Conservation (phyloP, 2,888 invertebrate genomes). For the Himalopsyche japonica region DNA sequence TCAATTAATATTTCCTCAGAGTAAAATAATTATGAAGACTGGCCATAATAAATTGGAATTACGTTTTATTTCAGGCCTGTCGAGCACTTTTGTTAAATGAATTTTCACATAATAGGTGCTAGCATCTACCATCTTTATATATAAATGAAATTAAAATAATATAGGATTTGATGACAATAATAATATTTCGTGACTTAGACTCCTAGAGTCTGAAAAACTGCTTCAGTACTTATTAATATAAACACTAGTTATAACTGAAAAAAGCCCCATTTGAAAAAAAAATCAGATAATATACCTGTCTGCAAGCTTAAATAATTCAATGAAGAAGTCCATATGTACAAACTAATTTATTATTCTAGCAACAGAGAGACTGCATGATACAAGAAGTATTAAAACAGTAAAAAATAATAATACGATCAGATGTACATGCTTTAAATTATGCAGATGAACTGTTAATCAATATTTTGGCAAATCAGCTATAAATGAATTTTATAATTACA, state of each 20-base stretch:
- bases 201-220: not conserved
- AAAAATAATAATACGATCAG: not conserved
- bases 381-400: not conserved
- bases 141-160: too few relatives aligned
- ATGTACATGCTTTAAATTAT: not conserved
- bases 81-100: too few relatives aligned
- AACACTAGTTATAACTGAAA: not conserved
- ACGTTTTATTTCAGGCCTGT: too few relatives aligned
- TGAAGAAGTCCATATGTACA: too few relatives aligned
- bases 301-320: too few relatives aligned
- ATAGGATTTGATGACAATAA: too few relatives aligned
- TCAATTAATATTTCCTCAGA: too few relatives aligned
- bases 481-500: constrained; percentile 17
- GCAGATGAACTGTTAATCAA: not conserved
- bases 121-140: too few relatives aligned
- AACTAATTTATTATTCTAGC: not conserved
- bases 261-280: not conserved
- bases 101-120: too few relatives aligned
- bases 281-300: too few relatives aligned
- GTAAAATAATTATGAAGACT: too few relatives aligned
- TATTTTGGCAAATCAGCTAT: not conserved
- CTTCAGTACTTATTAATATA: not conserved
- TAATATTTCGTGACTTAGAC: not conserved
- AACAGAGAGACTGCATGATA: not conserved
- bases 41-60: too few relatives aligned